These are phyloP conservation scores for Caenorhabditis macrosperma DNA, from an alignment of 2,888 invertebrate genomes.

Conservation along the genomic window DNA sequence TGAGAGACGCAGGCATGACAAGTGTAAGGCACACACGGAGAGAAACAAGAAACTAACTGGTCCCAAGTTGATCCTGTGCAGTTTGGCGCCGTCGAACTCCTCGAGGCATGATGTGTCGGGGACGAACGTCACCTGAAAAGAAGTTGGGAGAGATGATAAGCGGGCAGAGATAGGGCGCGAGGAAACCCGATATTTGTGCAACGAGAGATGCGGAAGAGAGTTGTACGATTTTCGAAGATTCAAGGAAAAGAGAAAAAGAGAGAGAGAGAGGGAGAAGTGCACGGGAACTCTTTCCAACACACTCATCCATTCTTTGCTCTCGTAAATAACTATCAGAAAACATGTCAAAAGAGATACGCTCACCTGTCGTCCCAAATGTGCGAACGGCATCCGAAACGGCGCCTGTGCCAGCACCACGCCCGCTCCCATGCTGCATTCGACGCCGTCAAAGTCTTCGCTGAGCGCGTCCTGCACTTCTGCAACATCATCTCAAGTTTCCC, in stretches of 20 bases:
- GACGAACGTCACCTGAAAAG: conserved; percentile 61
- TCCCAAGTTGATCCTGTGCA: conserved; percentile 60
- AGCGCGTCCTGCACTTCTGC: conserved; percentile 71
- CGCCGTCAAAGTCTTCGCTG: conserved; percentile 67
- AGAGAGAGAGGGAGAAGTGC: conserved; percentile 7
- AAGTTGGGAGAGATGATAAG: not conserved
- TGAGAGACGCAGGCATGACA: conserved; percentile 25
- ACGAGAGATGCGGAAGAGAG: not conserved
- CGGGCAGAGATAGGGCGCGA: conserved; percentile 5
- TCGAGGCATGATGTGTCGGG: conserved; percentile 67
- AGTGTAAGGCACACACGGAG: conserved; percentile 40
- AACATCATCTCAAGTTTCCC: conserved; percentile 7
- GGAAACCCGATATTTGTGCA: conserved; percentile 22
- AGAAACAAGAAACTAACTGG: conserved; percentile 43
- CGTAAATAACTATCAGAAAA: conserved; percentile 4
- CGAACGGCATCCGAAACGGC: conserved; percentile 69
- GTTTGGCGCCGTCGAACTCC: conserved; percentile 60
- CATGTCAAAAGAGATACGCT: not conserved
- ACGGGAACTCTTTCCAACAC: conserved; percentile 10
- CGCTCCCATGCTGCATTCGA: conserved; percentile 72
- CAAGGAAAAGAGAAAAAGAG: conserved; percentile 9
- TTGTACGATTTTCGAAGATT: conserved; percentile 42
- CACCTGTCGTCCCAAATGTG: conserved; percentile 69
- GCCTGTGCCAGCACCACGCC: conserved; percentile 71
- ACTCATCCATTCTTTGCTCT: conserved; percentile 13